Base-by-base conservation (phyloP, 2,888 invertebrate species). In the Pachycephus smyrnensis region DNA sequence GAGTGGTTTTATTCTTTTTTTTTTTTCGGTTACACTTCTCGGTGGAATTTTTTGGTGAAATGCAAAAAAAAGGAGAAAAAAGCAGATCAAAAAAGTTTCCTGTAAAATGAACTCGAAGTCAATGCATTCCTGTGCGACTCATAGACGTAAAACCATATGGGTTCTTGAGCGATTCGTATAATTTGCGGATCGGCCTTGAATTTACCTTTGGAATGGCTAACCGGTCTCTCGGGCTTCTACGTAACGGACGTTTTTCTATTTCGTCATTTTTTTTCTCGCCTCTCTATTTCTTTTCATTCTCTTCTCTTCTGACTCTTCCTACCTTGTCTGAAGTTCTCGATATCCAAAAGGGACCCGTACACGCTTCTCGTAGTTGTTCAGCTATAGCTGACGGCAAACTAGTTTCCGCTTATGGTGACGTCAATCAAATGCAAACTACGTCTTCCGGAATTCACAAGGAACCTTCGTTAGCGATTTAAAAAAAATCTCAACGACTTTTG, bases 381-480 rank as follows among this genome's bases (percentile, higher is more conserved):
- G 23, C 40, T 9, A 23, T 55, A 55, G 40, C 40, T 23, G 23
- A 15, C 9, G 23, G 71, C 12, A 71, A 71, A 71, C 71, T 31
- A 71, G 71, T 71, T 71, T 71, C 31, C 71, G 71, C 32, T 71
- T 12, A 71, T 55, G 9, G 40, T 23, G 9, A 32, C 71, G 71
- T 71, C 71, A 71, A 71, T 71, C 71, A 71, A 71, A 71, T 71
- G 71, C 71, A 71, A 71, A 71, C 71, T 31, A 71, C 9, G 23
- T 55, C 40, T 55, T 55, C 40, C 40, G 40, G 23, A 55, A 55
- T 55, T 55, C 23, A 55, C 40, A 55, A 55, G 40, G 40, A 55
- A 55, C 23, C 40, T 55, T 55, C 40, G 40, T 55, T 55, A 55
- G 40, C 40, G 40, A 55, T 55, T 55, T 55, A 6, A 55, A 40